Conservation (phyloP, 2,888 invertebrate species). For the Mesorhabditis spiculigera region DNA sequence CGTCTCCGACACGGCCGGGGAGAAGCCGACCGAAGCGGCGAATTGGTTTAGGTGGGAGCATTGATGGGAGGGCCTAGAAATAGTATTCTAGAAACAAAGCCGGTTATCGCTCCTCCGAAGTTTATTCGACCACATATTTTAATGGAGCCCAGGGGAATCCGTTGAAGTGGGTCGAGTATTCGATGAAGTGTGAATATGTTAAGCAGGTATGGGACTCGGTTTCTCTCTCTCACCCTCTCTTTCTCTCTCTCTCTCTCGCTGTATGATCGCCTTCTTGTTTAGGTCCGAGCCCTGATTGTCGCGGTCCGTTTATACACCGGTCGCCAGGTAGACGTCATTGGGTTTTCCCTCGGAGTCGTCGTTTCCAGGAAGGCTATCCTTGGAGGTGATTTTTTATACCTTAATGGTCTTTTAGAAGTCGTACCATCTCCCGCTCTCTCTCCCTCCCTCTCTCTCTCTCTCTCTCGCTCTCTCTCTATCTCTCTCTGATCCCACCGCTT, state of each 20-base stretch:
- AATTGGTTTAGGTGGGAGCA: constrained; percentile 30
- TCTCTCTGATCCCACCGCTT: not conserved
- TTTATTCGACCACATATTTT: constrained; percentile 56
- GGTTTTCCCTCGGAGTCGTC: constrained; percentile 55
- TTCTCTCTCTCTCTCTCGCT: not conserved
- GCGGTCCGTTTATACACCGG: constrained; percentile 57
- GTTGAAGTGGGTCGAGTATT: constrained; percentile 54
- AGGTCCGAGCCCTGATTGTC: constrained; percentile 55
- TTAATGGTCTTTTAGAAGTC: not conserved
- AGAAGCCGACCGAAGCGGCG: constrained; percentile 45
- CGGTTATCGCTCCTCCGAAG: constrained; percentile 43
- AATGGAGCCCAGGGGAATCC: constrained; percentile 57
- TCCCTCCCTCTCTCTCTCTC: not conserved
- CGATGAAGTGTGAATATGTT: constrained; percentile 54
- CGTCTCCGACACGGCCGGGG: constrained; percentile 54
- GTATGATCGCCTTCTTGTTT: not conserved
- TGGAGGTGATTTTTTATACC: constrained; percentile 35
- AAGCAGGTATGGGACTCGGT: constrained; percentile 30
- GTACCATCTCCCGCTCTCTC: not conserved
- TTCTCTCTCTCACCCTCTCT: too few species aligned
- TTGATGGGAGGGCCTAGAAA: not conserved
- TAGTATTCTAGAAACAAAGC: constrained; percentile 14
- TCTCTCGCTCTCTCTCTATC: not conserved
- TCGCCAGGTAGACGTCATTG: constrained; percentile 53
- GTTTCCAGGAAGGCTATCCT: constrained; percentile 55